phyloP scores from a whole-genome alignment of 2,797 vertebrate species.

The Hippoglossus hippoglossus region DNA sequence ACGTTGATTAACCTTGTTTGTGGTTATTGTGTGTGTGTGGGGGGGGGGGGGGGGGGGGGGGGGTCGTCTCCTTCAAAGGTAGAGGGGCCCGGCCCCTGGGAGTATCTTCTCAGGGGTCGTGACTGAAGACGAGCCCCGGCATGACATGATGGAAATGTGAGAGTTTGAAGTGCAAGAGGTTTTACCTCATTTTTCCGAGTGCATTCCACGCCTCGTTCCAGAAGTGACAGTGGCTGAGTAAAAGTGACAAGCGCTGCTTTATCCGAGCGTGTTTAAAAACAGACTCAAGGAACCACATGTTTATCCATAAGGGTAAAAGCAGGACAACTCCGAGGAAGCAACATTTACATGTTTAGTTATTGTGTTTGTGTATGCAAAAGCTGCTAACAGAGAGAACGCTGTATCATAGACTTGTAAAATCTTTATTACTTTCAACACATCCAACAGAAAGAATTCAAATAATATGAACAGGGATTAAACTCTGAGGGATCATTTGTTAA shows the following conservation, averaged over 20 bases:
- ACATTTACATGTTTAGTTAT: no score
- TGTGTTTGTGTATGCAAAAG: no score
- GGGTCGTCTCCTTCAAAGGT: background rate
- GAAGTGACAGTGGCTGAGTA: background rate
- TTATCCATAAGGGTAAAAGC: no score
- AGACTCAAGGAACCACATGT: background rate
- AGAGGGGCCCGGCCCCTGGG: constrained; percentile 23
- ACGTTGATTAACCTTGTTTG: background rate
- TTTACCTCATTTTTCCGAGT: background rate
- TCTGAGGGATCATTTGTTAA: no score
- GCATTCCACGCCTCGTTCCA: constrained; percentile 34
- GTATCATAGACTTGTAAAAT: no score
- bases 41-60: background rate
- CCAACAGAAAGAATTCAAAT: no score
- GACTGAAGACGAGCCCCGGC: constrained; percentile 37
- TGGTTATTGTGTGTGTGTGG: background rate
- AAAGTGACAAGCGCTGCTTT: background rate
- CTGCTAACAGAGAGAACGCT: no score
- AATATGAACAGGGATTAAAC: no score
- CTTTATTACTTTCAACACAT: no score
- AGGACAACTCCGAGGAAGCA: no score
- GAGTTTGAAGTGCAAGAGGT: constrained; percentile 14
- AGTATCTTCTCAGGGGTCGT: constrained; percentile 35
- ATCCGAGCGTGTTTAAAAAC: background rate
- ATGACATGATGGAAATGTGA: constrained; percentile 51